A percentile compares a stretch with the other conserved stretches of the same genome.
Conservation (phyloP, 2,113 vertebrate species). For the Podarcis muralis region DNA sequence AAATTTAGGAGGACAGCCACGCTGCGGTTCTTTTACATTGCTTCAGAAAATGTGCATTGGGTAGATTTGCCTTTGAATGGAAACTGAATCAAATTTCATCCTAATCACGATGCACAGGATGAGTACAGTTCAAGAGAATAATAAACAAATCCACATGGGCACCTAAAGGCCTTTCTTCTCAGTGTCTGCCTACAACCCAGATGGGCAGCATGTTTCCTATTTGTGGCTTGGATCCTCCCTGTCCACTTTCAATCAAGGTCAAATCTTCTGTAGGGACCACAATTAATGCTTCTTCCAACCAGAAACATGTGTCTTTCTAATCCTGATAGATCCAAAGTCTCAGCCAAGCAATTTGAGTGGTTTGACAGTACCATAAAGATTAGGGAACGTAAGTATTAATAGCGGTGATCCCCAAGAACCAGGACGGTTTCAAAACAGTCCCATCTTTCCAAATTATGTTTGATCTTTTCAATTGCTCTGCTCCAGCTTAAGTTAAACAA, state of each 20-base stretch:
- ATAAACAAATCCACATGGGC: too few relatives aligned
- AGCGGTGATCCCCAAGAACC: neutral
- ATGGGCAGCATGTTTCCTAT: neutral
- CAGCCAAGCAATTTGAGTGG: neutral
- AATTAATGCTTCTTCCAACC: neutral
- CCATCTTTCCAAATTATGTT: neutral
- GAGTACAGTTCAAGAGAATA: too few relatives aligned
- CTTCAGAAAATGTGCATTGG: too few relatives aligned
- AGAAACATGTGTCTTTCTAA: neutral
- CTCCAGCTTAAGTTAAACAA: neutral
- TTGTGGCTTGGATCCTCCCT: neutral
- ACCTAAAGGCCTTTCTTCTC: neutral
- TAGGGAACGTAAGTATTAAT: neutral
- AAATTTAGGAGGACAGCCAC: too few relatives aligned
- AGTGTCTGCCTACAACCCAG: neutral
- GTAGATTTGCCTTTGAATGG: too few relatives aligned
- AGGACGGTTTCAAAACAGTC: neutral
- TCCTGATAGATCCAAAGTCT: neutral
- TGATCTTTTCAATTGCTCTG: neutral
- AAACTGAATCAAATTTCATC: too few relatives aligned
- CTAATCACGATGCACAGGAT: too few relatives aligned
- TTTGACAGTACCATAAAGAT: neutral
- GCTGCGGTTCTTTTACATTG: too few relatives aligned
- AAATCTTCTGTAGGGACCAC: neutral
- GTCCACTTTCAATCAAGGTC: neutral